A percentile compares a stretch with the other conserved stretches of the same genome.
phyloP scores from a whole-genome alignment of 2,888 invertebrate genomes.

The Nephrocerus scutellatus region DNA sequence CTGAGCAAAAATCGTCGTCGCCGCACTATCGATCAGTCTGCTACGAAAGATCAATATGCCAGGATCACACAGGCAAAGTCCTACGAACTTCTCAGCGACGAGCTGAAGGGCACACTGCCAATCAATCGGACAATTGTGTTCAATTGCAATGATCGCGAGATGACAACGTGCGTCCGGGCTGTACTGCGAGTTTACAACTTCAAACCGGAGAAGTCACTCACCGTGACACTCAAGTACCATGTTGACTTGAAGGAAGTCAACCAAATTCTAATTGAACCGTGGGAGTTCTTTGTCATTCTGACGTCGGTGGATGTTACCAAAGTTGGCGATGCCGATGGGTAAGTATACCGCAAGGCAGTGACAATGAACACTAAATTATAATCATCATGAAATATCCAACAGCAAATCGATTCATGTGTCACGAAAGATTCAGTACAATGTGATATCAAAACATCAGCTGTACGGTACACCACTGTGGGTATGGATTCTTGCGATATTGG shows the following conservation, averaged over 20 bases:
- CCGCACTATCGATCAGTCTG: conserved; percentile 31
- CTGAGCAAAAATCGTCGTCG: conserved; percentile 30
- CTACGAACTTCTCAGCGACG: conserved; percentile 37
- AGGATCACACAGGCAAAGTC: conserved; percentile 36
- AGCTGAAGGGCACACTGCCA: conserved; percentile 39
- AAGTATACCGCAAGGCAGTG: conserved; percentile 2
- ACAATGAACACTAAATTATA: neutral
- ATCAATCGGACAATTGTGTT: conserved; percentile 47
- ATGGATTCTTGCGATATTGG: conserved; percentile 45
- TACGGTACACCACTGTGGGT: conserved; percentile 46
- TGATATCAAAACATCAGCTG: conserved; percentile 44
- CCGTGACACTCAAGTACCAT: conserved; percentile 37
- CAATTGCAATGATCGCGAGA: conserved; percentile 41
- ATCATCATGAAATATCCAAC: neutral
- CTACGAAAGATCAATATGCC: conserved; percentile 38
- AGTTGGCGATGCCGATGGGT: conserved; percentile 31
- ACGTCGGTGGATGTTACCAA: conserved; percentile 36
- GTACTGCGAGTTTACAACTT: conserved; percentile 40
- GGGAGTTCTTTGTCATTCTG: conserved; percentile 44
- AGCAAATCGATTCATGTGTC: conserved; percentile 32
- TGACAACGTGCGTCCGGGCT: conserved; percentile 40
- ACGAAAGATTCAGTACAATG: conserved; percentile 41
- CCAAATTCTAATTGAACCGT: conserved; percentile 43
- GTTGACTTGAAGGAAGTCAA: conserved; percentile 44
- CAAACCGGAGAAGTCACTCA: conserved; percentile 36